A percentile compares a stretch with the other conserved stretches of the same genome.
phyloP scores from a whole-genome alignment of 1,140 invertebrate species.

The Metopolophium dirhodum region DNA sequence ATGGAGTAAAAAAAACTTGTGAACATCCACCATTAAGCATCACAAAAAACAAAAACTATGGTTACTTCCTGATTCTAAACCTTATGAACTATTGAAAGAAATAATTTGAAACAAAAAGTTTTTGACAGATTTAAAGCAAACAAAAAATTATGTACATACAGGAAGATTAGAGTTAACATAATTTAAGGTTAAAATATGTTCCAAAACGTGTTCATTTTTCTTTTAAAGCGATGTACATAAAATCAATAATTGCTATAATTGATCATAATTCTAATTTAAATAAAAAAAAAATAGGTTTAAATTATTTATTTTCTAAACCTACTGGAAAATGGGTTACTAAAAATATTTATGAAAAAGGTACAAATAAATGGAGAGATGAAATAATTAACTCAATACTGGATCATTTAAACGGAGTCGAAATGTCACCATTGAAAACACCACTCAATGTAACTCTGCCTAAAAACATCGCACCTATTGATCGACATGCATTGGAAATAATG shows the following conservation, averaged over 20 bases:
- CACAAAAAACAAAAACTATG: constrained; percentile 34
- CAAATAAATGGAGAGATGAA: too few relatives aligned
- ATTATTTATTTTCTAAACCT: background rate
- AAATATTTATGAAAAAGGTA: background rate
- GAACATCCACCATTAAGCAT: constrained; percentile 21
- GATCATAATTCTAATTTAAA: background rate
- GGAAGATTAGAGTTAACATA: too few relatives aligned
- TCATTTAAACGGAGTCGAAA: too few relatives aligned
- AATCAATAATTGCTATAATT: background rate
- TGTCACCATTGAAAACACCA: background rate
- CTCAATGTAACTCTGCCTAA: background rate
- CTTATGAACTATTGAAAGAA: background rate
- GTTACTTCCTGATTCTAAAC: background rate
- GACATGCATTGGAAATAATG: background rate
- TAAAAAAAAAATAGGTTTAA: background rate
- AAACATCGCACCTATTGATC: constrained; percentile 1
- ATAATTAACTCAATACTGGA: too few relatives aligned
- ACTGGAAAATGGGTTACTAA: constrained; percentile 1
- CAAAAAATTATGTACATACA: too few relatives aligned
- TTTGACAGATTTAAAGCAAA: too few relatives aligned
- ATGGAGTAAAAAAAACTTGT: background rate
- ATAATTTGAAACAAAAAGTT: too few relatives aligned
- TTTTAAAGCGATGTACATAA: constrained; percentile 13
- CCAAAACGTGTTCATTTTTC: background rate
- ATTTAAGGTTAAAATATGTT: too few relatives aligned